A percentile compares a stretch with the other conserved stretches of the same genome.
These are phyloP conservation scores for Conomelus anceps DNA, from an alignment of 2,888 invertebrate species.

Conservation along the genomic window DNA sequence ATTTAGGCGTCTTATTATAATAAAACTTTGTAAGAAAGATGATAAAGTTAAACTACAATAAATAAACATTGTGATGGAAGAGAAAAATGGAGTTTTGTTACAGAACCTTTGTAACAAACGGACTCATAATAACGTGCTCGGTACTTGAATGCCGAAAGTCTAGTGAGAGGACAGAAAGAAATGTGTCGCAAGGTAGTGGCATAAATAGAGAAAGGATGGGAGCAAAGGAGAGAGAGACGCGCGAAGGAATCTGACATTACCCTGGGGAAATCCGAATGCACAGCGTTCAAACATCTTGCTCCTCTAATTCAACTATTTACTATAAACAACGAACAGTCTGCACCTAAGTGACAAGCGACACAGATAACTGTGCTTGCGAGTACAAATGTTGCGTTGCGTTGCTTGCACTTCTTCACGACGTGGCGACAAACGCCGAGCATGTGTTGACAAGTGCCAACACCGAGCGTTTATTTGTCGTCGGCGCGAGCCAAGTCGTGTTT, in stretches of 20 bases:
- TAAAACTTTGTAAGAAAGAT: no score
- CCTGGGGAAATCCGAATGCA: conserved; percentile 9
- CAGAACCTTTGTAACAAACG: background rate
- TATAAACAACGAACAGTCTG: background rate
- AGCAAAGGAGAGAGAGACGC: background rate
- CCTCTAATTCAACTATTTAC: conserved; percentile 9
- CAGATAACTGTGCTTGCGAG: background rate
- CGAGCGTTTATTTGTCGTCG: background rate
- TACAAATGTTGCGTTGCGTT: background rate
- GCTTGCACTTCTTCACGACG: background rate
- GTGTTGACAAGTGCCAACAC: background rate
- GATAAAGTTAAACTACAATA: no score
- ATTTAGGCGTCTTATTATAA: no score
- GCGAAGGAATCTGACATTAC: background rate
- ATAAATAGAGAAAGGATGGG: background rate
- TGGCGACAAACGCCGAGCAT: background rate
- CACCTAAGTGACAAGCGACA: background rate
- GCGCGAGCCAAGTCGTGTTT: background rate
- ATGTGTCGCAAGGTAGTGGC: background rate
- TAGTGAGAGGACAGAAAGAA: background rate
- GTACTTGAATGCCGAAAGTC: background rate
- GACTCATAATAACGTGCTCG: background rate
- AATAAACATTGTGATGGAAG: background rate
- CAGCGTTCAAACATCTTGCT: conserved; percentile 6
- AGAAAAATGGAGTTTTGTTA: background rate